Base-by-base conservation (phyloP, 2,797 vertebrate genomes). In the Gorsachius magnificus region DNA sequence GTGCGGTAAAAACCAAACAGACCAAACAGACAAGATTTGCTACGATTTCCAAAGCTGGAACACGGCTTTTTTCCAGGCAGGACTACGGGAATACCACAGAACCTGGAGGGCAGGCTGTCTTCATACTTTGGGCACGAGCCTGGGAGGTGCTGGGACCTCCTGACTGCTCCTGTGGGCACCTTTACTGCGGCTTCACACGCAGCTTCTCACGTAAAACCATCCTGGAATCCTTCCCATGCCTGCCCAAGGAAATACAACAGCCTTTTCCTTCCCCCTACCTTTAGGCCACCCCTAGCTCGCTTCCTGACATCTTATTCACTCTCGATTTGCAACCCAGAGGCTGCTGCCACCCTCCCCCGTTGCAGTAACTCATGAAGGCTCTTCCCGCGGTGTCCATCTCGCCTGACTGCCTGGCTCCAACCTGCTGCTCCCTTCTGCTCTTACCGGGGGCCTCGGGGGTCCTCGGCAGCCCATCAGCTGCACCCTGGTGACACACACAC, bases 371-470 rank as follows among this genome's bases (percentile, higher is more conserved):
- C 57, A 45, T 51, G 36, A 70, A 80, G 1, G 1, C 43, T 46
- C 29, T 53, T 58, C 35, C 18, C 0, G 6, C 10, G 0, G 4
- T 18, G 25, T 35, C 46, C 33, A 31, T 6, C 28, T 45, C 5
- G 1, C 14, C 18, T 0, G 1, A 16, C 29, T 0, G 0, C 38
- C 19, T 2, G 1, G 5, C 56, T 58, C 82, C 57, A 56, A 28
- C 11, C 14, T 16, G 7, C 9, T 43, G 11, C 24, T 90, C 33
- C 28, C 48, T 68, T 21, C 38, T 50, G 38, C 53, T 70, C 24
- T 45, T 56, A 13, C 24, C 19, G 16, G 4, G 21, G 36, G 8
- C 3, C 3, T 63, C 3, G 1, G 36, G 3, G 31, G 11, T 31
- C 36, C 60, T 18, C 31, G 20, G 41, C 63, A 91, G 70, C 43